Percentiles rank a stretch among this genome's conserved stretches.
Conservation (phyloP, 2,888 invertebrate genomes). For the Leucophora obtusa region DNA sequence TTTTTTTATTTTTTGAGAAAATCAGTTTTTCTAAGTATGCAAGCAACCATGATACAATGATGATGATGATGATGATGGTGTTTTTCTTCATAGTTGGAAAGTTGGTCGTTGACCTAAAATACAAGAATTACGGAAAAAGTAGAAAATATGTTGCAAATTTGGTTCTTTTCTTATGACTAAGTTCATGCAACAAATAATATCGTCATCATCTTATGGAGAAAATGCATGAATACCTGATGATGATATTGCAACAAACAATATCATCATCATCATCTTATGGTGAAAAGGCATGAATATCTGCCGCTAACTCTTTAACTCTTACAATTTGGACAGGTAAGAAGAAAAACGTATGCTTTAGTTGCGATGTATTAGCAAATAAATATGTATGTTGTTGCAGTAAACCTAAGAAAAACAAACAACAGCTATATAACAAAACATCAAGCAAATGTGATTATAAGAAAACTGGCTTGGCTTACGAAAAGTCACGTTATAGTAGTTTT, state of each 20-base stretch:
- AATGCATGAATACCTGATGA: not conserved
- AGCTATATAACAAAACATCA: not conserved
- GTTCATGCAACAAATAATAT: slow-evolving; percentile 38
- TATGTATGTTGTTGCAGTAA: not conserved
- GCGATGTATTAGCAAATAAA: not conserved
- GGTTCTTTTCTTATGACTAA: slow-evolving; percentile 37
- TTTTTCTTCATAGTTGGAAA: slow-evolving; percentile 5
- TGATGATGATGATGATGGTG: not conserved
- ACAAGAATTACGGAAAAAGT: slow-evolving; percentile 52
- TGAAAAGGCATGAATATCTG: not conserved
- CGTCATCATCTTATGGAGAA: not conserved
- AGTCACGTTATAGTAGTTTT: not conserved
- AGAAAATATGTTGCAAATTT: slow-evolving; percentile 74
- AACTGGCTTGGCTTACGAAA: slow-evolving; percentile 31
- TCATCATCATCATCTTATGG: not conserved
- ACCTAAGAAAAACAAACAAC: not conserved
- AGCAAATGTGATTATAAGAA: slow-evolving; percentile 30
- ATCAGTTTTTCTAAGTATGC: not conserved
- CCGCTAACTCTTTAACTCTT: not conserved
- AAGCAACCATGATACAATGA: not conserved
- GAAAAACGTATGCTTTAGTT: not conserved
- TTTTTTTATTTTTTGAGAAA: slow-evolving; percentile 3
- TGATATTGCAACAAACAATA: slow-evolving; percentile 38
- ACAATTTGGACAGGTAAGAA: not conserved
- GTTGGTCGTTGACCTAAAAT: slow-evolving; percentile 59